phyloP scores from a whole-genome alignment of 2,113 vertebrate genomes.

The Oceanites oceanicus region DNA sequence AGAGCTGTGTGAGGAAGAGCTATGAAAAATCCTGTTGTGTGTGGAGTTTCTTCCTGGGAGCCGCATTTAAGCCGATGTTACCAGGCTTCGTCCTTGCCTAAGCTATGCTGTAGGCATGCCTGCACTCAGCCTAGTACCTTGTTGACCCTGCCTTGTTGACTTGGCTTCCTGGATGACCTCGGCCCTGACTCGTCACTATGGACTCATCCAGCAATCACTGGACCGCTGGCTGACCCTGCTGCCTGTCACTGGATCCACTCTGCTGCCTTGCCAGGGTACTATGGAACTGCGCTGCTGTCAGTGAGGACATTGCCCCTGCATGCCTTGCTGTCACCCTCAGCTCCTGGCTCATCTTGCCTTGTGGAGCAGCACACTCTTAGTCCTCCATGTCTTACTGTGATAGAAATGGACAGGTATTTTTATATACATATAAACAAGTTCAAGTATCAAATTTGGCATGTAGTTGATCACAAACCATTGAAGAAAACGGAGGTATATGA shows the following conservation, averaged over 20 bases:
- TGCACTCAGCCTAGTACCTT: background rate
- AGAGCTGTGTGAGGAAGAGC: background rate
- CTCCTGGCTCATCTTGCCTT: background rate
- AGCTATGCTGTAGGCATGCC: background rate
- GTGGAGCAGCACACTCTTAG: background rate
- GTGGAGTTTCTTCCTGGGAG: background rate
- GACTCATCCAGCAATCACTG: background rate
- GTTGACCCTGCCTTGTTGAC: background rate
- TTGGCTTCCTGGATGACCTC: background rate
- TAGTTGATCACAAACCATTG: background rate
- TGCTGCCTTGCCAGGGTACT: background rate
- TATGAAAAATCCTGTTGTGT: background rate
- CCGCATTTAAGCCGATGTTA: background rate
- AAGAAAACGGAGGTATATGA: background rate
- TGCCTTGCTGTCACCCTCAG: background rate
- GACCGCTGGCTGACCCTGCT: background rate
- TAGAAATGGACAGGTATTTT: background rate
- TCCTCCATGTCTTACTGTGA: background rate
- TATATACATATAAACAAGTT: background rate
- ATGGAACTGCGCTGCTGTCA: background rate
- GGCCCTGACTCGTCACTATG: fast-evolving
- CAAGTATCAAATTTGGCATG: background rate
- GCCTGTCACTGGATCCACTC: background rate
- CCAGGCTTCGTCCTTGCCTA: background rate
- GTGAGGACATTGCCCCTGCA: background rate